Evolutionary conservation across 2,888 invertebrate species (phyloP).

Genomic region (Nemoura dubitans): DNA sequence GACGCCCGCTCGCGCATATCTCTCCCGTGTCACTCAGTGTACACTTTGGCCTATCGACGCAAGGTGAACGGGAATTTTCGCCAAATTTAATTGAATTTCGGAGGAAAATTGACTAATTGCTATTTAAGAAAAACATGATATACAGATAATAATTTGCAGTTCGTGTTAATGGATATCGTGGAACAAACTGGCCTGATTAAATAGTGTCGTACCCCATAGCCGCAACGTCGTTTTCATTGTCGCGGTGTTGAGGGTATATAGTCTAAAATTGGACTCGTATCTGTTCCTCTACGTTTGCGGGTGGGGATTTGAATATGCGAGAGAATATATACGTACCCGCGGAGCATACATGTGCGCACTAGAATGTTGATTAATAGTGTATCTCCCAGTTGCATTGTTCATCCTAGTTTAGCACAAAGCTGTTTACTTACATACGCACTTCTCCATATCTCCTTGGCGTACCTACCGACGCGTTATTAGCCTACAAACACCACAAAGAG

Average conservation of each 20-base stretch:
- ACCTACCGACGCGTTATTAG: too few species aligned
- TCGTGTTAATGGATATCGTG: background rate
- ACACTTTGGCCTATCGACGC: background rate
- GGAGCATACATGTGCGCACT: background rate
- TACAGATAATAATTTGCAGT: background rate
- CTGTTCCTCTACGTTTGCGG: background rate
- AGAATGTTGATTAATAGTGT: constrained; percentile 33
- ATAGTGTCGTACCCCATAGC: background rate
- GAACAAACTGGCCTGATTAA: background rate
- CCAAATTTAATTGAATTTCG: constrained; percentile 19
- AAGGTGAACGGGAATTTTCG: background rate
- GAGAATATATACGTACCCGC: background rate
- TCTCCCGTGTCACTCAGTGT: background rate
- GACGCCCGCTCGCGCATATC: background rate
- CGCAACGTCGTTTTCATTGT: background rate
- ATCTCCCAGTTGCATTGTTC: constrained; percentile 14
- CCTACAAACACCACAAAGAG: background rate
- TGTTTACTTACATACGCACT: constrained; percentile 12
- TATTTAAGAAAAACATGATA: background rate
- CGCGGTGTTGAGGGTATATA: background rate
- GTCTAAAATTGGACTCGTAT: background rate
- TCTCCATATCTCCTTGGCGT: background rate
- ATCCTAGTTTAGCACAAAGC: constrained; percentile 9
- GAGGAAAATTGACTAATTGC: background rate
- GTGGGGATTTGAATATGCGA: constrained; percentile 1